Evolutionary conservation across 2,113 vertebrate genomes (phyloP).

Genomic region (Oceanites oceanicus): DNA sequence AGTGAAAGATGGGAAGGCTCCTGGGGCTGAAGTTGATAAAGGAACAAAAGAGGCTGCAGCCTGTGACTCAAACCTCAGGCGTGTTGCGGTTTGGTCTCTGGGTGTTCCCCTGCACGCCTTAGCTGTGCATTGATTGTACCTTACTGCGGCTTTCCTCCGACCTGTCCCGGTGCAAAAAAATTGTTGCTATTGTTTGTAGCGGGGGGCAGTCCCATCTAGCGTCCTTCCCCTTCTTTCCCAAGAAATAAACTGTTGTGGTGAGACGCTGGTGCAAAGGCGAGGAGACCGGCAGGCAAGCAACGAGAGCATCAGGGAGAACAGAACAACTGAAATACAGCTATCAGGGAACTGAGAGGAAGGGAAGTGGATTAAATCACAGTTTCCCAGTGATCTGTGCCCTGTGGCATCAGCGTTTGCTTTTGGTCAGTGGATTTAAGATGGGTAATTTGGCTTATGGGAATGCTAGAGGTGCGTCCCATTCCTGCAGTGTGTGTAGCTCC

Average conservation of each 20-base stretch:
- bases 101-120: background rate
- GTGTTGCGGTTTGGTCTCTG: background rate
- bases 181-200: background rate
- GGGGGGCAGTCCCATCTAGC: background rate
- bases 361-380: background rate
- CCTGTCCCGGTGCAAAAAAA: accelerated
- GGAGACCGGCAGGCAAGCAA: background rate
- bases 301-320: background rate
- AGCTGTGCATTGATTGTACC: background rate
- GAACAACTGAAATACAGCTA: background rate
- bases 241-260: background rate
- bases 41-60: background rate
- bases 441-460: background rate
- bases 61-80: background rate
- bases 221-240: background rate
- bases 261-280: background rate
- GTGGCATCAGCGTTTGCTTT: background rate
- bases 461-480: background rate
- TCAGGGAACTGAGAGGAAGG: background rate
- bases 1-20: background rate
- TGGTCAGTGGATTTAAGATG: background rate
- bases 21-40: background rate
- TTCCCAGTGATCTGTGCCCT: background rate
- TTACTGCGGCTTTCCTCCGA: background rate
- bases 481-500: background rate